Evolutionary conservation across 2,888 invertebrate genomes (phyloP).

Genomic region (Drosophila peninsularis): DNA sequence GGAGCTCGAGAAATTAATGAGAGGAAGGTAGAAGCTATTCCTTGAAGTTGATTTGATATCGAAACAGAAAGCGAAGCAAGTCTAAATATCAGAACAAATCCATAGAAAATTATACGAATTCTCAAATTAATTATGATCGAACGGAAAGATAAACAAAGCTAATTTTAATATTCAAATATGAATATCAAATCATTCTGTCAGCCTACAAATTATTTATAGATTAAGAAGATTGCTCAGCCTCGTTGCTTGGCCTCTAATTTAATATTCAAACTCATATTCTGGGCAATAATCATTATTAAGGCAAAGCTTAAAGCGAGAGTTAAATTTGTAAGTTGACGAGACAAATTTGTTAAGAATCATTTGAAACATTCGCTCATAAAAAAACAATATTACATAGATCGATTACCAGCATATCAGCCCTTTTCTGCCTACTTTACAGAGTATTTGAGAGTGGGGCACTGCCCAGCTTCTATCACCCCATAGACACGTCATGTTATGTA

Average conservation of each 20-base stretch:
- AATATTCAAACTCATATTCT: neutral
- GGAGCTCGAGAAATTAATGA: neutral
- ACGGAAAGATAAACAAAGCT: neutral
- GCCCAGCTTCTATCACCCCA: neutral
- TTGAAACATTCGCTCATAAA: neutral
- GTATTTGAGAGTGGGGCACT: slow-evolving; percentile 26
- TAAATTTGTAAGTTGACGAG: too few species aligned
- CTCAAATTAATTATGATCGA: neutral
- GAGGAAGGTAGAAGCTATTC: too few species aligned
- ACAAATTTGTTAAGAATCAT: neutral
- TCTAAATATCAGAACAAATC: neutral
- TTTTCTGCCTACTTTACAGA: slow-evolving; percentile 21
- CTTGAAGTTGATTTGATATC: too few species aligned
- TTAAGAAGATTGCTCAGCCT: neutral
- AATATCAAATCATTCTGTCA: neutral
- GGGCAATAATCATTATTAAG: neutral
- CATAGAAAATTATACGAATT: neutral
- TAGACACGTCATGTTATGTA: slow-evolving; percentile 29
- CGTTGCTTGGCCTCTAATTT: neutral
- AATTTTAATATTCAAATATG: neutral
- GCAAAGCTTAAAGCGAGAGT: neutral
- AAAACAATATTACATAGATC: neutral
- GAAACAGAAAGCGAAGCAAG: neutral
- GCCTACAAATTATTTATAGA: slow-evolving; percentile 3
- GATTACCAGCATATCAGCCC: neutral